Percentiles rank a stretch among this genome's conserved stretches.
Conservation (phyloP, 1,140 invertebrate genomes). For the Drosophila mojavensis region DNA sequence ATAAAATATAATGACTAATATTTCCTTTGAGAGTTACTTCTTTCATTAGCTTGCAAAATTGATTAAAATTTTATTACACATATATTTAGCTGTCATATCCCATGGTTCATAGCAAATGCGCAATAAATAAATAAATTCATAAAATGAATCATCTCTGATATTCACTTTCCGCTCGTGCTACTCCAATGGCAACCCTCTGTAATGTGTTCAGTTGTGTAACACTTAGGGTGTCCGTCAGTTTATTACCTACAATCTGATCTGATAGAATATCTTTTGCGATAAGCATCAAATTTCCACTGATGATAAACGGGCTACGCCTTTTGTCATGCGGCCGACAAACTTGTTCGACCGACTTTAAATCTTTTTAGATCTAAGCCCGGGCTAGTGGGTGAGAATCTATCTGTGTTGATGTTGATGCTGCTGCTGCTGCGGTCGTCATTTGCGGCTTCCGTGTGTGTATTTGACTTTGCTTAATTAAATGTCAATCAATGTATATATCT, state of each 20-base stretch:
- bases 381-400: slow-evolving; percentile 61
- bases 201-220: slow-evolving; percentile 23
- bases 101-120: too few species aligned
- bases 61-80: too few species aligned
- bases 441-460: slow-evolving; percentile 76
- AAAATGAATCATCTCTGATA: background rate
- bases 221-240: slow-evolving; percentile 42
- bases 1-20: too few species aligned
- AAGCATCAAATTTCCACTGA: slow-evolving; percentile 77
- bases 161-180: background rate
- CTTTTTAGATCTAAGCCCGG: slow-evolving; percentile 37
- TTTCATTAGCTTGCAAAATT: too few species aligned
- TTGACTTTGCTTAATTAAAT: slow-evolving; percentile 80
- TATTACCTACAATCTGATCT: slow-evolving; percentile 51
- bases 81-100: too few species aligned
- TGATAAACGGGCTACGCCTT: slow-evolving; percentile 69
- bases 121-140: too few species aligned
- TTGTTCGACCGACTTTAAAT: slow-evolving; percentile 57
- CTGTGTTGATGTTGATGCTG: slow-evolving; percentile 13
- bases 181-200: slow-evolving; percentile 8
- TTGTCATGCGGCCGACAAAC: slow-evolving; percentile 63
- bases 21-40: too few species aligned
- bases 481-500: slow-evolving; percentile 65
- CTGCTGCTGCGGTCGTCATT: slow-evolving; percentile 34
- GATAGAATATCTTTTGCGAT: slow-evolving; percentile 71